Evolutionary conservation across 2,797 vertebrate genomes (phyloP).

Genomic region (Taeniopygia guttata): DNA sequence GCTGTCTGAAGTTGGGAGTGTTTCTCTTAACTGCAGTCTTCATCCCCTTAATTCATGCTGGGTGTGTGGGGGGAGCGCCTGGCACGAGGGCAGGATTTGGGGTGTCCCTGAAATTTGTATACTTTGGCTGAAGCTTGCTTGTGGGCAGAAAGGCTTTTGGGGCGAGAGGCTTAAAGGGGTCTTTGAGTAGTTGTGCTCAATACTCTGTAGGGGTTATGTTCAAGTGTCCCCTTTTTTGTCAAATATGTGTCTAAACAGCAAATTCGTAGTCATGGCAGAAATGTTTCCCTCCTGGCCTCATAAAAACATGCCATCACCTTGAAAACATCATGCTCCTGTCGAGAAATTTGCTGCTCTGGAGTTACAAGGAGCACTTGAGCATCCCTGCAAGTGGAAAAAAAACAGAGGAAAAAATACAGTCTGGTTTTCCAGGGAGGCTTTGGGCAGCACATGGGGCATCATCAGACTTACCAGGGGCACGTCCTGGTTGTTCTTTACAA

Average conservation of each 20-base stretch:
- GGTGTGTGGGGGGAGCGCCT: not conserved
- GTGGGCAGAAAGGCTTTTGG: not conserved
- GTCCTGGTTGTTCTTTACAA: not conserved
- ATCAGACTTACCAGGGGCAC: not conserved
- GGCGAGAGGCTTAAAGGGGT: not conserved
- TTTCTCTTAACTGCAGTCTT: not conserved
- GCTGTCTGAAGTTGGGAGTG: not conserved
- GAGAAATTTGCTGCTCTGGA: not conserved
- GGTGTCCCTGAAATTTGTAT: not conserved
- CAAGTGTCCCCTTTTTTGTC: not conserved
- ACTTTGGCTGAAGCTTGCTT: not conserved
- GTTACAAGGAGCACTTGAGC: not conserved
- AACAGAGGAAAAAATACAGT: not conserved
- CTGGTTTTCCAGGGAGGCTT: not conserved
- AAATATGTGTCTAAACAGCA: conserved; percentile 10
- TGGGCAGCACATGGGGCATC: not conserved
- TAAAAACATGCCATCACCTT: conserved; percentile 14
- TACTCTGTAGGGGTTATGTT: not conserved
- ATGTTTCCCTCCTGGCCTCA: conserved; percentile 26
- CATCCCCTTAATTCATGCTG: not conserved
- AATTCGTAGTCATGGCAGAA: not conserved
- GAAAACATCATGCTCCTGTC: not conserved
- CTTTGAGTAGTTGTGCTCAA: not conserved
- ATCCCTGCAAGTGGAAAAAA: not conserved
- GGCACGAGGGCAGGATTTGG: not conserved